phyloP scores from a whole-genome alignment of 2,113 vertebrate species.

The Petrocephalus zakoni region DNA sequence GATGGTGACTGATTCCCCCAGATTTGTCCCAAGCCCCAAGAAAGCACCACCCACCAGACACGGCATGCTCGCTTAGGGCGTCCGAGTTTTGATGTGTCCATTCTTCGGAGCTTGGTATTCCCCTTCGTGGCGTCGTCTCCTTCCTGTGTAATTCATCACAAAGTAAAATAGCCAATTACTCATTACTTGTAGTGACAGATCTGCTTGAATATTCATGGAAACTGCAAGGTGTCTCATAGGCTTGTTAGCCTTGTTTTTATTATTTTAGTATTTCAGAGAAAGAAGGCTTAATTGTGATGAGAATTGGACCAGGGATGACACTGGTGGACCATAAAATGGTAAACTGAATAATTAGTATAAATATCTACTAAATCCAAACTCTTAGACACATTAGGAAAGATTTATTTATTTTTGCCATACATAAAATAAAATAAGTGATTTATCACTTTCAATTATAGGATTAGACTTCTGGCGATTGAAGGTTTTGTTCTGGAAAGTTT shows the following conservation, averaged over 20 bases:
- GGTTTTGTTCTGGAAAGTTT: not conserved
- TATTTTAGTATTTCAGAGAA: not conserved
- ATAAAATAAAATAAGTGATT: not conserved
- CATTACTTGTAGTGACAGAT: not conserved
- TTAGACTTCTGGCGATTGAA: not conserved
- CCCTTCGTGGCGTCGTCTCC: not conserved
- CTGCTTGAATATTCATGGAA: constrained; percentile 2
- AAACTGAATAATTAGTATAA: not conserved
- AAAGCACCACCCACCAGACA: not conserved
- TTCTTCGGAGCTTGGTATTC: not conserved
- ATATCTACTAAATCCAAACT: not conserved
- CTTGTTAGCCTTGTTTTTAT: constrained; percentile 1
- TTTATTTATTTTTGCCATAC: not conserved
- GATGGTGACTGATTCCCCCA: not conserved
- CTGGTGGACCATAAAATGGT: not conserved
- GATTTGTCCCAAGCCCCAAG: not conserved
- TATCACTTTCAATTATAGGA: not conserved
- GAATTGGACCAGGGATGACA: not conserved
- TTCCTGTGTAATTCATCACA: constrained; percentile 14
- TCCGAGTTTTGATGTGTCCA: not conserved
- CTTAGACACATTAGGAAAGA: not conserved
- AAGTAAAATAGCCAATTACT: not conserved
- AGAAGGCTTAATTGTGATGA: not conserved
- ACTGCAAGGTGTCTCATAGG: not conserved
- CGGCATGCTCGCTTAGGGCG: not conserved